Evolutionary conservation across 1,140 invertebrate genomes (phyloP).

Genomic region (Hyposmocoma kahamanoa): DNA sequence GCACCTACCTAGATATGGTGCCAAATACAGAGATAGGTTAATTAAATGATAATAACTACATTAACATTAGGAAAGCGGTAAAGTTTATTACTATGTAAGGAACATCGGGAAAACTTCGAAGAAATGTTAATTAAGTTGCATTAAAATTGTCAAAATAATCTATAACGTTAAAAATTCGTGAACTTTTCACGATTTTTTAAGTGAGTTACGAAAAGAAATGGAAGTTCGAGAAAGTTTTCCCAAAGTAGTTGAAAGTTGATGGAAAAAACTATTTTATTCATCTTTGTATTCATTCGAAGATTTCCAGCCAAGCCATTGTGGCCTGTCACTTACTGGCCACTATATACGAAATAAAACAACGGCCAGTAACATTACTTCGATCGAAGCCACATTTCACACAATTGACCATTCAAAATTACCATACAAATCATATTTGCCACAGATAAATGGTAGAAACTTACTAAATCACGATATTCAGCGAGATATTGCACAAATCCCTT

Average conservation of each 20-base stretch:
- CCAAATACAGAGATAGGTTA: too few species aligned
- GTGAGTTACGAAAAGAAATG: neutral
- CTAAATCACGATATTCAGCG: slow-evolving; percentile 10
- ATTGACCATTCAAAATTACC: slow-evolving; percentile 5
- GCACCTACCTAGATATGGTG: too few species aligned
- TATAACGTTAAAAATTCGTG: neutral
- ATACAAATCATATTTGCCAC: neutral
- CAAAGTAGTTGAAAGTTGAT: neutral
- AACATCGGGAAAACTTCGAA: neutral
- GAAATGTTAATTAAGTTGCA: neutral
- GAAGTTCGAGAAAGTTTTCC: too few species aligned
- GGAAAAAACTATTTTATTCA: slow-evolving; percentile 6
- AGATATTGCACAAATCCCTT: slow-evolving; percentile 17
- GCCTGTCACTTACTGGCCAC: slow-evolving; percentile 1
- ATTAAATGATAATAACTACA: neutral
- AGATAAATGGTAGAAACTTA: slow-evolving; percentile 5
- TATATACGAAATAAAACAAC: slow-evolving; percentile 32
- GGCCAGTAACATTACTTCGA: slow-evolving; percentile 32
- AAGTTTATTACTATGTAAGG: neutral
- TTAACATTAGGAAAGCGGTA: neutral
- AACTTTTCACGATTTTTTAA: neutral
- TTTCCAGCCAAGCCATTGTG: slow-evolving; percentile 33
- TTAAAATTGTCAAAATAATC: neutral
- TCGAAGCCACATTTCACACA: slow-evolving; percentile 6
- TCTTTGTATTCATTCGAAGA: slow-evolving; percentile 2